These are phyloP conservation scores for Salarias fasciatus DNA, from an alignment of 2,797 vertebrate species.

Conservation along the genomic window DNA sequence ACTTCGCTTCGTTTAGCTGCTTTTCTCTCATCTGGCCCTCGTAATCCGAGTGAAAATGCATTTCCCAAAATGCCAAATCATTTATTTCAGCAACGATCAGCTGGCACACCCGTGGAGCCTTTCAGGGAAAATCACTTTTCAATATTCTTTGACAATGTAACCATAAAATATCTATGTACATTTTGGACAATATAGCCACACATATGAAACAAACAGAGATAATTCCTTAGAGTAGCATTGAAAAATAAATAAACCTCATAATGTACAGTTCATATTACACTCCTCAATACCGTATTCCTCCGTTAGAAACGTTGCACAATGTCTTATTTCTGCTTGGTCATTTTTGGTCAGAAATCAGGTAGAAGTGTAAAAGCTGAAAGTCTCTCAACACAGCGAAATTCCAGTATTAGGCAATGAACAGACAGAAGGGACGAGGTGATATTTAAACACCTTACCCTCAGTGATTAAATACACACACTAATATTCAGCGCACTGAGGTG, in stretches of 20 bases:
- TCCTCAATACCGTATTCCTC: slow-evolving; percentile 33
- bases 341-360: slow-evolving; percentile 67
- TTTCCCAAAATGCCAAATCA: slow-evolving; percentile 37
- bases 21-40: slow-evolving; percentile 12
- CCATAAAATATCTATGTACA: slow-evolving; percentile 47
- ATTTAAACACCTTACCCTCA: slow-evolving; percentile 41
- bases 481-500: slow-evolving; percentile 45
- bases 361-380: slow-evolving; percentile 47
- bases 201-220: slow-evolving; percentile 64
- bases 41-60: slow-evolving; percentile 1
- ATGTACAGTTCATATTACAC: slow-evolving; percentile 65
- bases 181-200: slow-evolving; percentile 54
- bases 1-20: no score
- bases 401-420: slow-evolving; percentile 66
- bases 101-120: slow-evolving; percentile 30
- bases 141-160: slow-evolving; percentile 37
- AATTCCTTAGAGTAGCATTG: slow-evolving; percentile 57
- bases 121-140: slow-evolving; percentile 28
- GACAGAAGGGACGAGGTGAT: slow-evolving; percentile 36
- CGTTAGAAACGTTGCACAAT: slow-evolving; percentile 53
- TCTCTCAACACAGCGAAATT: slow-evolving; percentile 51
- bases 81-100: slow-evolving; percentile 29
- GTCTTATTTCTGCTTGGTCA: slow-evolving; percentile 35
- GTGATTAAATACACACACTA: slow-evolving; percentile 35
- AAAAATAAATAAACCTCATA: slow-evolving; percentile 77